These are phyloP conservation scores for Temnopleurus reevesii DNA, from an alignment of 53 echinoderm and acorn worm genomes.

Conservation along the genomic window DNA sequence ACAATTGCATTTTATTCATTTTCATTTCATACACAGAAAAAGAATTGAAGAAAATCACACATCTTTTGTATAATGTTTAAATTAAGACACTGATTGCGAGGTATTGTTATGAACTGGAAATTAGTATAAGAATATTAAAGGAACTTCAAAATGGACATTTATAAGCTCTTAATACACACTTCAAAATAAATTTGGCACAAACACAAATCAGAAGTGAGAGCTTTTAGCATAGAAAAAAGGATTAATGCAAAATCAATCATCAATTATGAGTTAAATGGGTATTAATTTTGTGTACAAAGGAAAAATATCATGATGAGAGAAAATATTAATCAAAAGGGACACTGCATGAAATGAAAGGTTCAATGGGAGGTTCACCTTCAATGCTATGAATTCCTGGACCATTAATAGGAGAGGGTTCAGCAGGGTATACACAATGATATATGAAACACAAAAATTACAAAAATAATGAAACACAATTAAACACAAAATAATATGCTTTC, in stretches of 20 bases:
- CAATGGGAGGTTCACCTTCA: conserved; percentile 10
- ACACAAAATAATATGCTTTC: too few species aligned
- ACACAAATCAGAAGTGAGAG: not conserved
- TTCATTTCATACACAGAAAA: not conserved
- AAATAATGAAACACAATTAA: too few species aligned
- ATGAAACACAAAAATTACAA: too few species aligned
- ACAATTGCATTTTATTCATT: too few species aligned
- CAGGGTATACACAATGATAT: not conserved
- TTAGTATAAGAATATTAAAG: too few species aligned
- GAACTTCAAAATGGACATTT: not conserved
- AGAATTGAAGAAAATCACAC: not conserved
- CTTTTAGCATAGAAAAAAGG: not conserved
- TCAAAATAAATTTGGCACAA: not conserved
- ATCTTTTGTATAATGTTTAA: not conserved
- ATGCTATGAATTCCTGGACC: not conserved
- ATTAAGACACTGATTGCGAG: not conserved
- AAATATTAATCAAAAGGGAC: not conserved
- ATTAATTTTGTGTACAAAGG: not conserved
- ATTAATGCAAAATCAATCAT: not conserved
- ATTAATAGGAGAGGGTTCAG: not conserved
- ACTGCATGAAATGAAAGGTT: not conserved
- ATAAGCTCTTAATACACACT: not conserved
- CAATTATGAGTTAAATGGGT: not conserved
- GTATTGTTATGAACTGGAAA: not conserved
- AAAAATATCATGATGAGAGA: not conserved